These are phyloP conservation scores for Drosophila falleni DNA, from an alignment of 2,888 invertebrate genomes.

Conservation along the genomic window DNA sequence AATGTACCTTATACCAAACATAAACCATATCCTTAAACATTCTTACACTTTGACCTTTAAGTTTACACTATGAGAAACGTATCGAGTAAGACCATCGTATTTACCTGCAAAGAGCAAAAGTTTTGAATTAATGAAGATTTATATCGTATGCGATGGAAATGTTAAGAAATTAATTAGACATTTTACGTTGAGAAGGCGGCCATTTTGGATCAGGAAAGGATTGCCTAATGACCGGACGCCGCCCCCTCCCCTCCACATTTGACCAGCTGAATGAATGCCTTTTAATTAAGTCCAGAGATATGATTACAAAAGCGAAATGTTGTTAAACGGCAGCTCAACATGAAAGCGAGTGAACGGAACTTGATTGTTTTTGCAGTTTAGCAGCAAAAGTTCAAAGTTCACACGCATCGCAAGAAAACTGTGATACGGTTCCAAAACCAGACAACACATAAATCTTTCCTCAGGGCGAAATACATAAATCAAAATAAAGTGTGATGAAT, in stretches of 20 bases:
- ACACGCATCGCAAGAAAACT: slow-evolving; percentile 38
- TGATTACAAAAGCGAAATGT: slow-evolving; percentile 47
- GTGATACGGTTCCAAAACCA: background rate
- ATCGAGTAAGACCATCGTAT: slow-evolving; percentile 33
- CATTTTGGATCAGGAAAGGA: slow-evolving; percentile 33
- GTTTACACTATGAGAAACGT: slow-evolving; percentile 3
- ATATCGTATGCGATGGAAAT: slow-evolving; percentile 58
- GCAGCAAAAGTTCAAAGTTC: slow-evolving; percentile 52
- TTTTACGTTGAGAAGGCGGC: slow-evolving; percentile 28
- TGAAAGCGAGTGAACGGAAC: slow-evolving; percentile 36
- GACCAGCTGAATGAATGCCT: slow-evolving; percentile 28
- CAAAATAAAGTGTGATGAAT: slow-evolving; percentile 33
- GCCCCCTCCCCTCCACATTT: background rate
- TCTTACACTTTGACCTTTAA: slow-evolving; percentile 31
- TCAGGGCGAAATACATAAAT: slow-evolving; percentile 28
- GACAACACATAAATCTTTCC: slow-evolving; percentile 41
- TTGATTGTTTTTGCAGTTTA: slow-evolving; percentile 33
- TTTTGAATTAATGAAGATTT: slow-evolving; percentile 72
- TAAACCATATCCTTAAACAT: background rate
- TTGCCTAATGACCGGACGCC: slow-evolving; percentile 38
- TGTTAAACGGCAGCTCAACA: slow-evolving; percentile 48
- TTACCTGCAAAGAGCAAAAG: slow-evolving; percentile 57
- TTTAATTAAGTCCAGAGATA: slow-evolving; percentile 57
- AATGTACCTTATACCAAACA: too few relatives aligned
- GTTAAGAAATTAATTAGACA: slow-evolving; percentile 67